A percentile compares a stretch with the other conserved stretches of the same genome.
phyloP scores from a whole-genome alignment of 2,113 vertebrate species.

The Electrona antarctica region DNA sequence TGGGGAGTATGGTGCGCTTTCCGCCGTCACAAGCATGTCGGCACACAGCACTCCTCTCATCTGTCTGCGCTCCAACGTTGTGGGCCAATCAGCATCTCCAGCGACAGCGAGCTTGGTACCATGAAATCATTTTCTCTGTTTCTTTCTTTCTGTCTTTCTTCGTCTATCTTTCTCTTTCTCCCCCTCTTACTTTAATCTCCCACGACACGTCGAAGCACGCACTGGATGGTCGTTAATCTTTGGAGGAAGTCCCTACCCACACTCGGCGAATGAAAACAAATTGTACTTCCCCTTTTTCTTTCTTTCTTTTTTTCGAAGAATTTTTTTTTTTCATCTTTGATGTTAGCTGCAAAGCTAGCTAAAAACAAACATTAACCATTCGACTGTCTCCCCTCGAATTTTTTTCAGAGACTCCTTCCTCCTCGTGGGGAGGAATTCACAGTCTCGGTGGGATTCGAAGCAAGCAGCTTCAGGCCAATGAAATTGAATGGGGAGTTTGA shows the following conservation, averaged over 20 bases:
- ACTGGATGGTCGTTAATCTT: slow-evolving; percentile 61
- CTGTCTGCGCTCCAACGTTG: slow-evolving; percentile 65
- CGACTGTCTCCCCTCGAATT: slow-evolving; percentile 51
- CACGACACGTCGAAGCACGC: slow-evolving; percentile 55
- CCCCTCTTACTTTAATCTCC: slow-evolving; percentile 58
- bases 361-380: slow-evolving; percentile 72
- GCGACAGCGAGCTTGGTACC: slow-evolving; percentile 48
- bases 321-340: slow-evolving; percentile 90
- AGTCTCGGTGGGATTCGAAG: slow-evolving; percentile 43
- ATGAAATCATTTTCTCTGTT: slow-evolving; percentile 45
- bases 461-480: slow-evolving; percentile 44
- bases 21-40: slow-evolving; percentile 68
- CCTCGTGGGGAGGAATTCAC: slow-evolving; percentile 24
- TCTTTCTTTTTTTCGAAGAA: slow-evolving; percentile 37
- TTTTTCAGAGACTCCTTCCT: slow-evolving; percentile 26
- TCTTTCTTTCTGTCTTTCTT: slow-evolving; percentile 41
- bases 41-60: slow-evolving; percentile 68
- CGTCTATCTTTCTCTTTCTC: slow-evolving; percentile 28
- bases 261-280: slow-evolving; percentile 50
- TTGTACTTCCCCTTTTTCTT: slow-evolving; percentile 24
- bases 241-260: slow-evolving; percentile 49
- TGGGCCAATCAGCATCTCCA: slow-evolving; percentile 61
- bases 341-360: slow-evolving; percentile 87
- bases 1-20: slow-evolving; percentile 46
- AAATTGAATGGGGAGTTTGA: slow-evolving; percentile 56